Base-by-base conservation (phyloP, 2,113 vertebrate genomes). In the Vulpes lagopus region DNA sequence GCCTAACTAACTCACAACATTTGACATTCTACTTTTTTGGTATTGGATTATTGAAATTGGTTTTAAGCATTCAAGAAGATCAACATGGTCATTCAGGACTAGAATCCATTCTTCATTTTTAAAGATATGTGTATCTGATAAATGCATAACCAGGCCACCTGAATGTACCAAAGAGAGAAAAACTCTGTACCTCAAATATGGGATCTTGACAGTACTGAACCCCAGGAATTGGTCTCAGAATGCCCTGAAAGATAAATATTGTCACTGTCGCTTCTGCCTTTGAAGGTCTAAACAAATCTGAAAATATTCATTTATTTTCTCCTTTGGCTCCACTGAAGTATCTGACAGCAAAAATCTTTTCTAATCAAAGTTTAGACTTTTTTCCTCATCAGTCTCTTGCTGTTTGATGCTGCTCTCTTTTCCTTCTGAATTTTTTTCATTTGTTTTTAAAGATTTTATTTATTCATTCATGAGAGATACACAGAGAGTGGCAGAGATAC, bases 291-390 rank as follows among this genome's bases (percentile, higher is more conserved):
- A 88, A 80, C 81, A 93, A 62, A 91, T 53, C 60, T 92, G 32
- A 92, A 96, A 95, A 59, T 71, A 62, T 82, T 87, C 15, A 65
- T 10, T 67, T 80, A 53, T 90, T 82, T 89, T 57, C 15, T 53
- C 30, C 5, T 22, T 30, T 67, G 19, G 38, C 38, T 65, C 43
- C 57, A 55, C 14, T 60, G 69, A 93, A 82, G 51, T 76, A 53
- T 80, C n/a, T 90, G 64, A 79, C 22, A 80, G 80, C 49, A 93
- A 81, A 91, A 55, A 64, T 11, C 30, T 96, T 76, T 74, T 27
- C 71, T 64, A 92, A 84, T 19, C 55, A 80, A 69, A 93, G n/a
- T 9, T 27, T 91, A 43, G n/a, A 74, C 20, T 25, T 71, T 67
- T 81, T 69, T 27, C 49, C 73, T 43, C 38, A 89, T 95, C 43